Base-by-base conservation (phyloP, 2,888 invertebrate species). In the Anoncus sp. region DNA sequence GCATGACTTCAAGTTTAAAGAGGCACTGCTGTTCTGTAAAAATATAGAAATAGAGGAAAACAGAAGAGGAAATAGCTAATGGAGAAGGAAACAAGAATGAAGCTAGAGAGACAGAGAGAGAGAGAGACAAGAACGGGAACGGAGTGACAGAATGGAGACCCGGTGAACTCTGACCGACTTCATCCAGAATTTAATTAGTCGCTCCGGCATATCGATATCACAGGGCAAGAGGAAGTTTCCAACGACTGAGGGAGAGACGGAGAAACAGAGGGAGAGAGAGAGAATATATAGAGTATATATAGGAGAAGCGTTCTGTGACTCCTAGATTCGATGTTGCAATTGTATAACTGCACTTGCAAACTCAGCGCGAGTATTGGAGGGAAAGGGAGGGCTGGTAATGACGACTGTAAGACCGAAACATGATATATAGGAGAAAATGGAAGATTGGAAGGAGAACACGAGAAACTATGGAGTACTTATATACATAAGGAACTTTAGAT, bases 91-190 rank as follows among this genome's bases (percentile, higher is more conserved):
- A 38, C 38, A 10, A 38, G 6, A 38, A 38, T 38, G 38, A 38
- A 38, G 2, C 12, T 6, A 35, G 55, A n/a, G 73, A 49, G 67
- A 45, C 12, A 60, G 24, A 38, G 31, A 6, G 43, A 45, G 43
- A 43, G 35, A 14, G 45, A 43, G 53, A 53, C 20, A 16, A 47
- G 65, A 43, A 69, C 35, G 18, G 75, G 47, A 47, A 63, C 51
- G 45, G 77, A 66, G 27, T 47, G 75, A 71, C 72, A 63, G 72
- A 65, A 72, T 55, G 73, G 53, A 69, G 65, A 63, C 77, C 70
- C 66, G 65, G 62, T 74, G 74, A 82, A 81, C 81, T 79, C 71
- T 77, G 77, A 79, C 82, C 77, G 81, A 82, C 81, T 82, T 82
- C 74, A 77, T 75, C 67, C 47, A 70, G 73, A 81, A 82, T 82